These are phyloP conservation scores for Origma solitaria DNA, from an alignment of 2,113 vertebrate species.

Conservation along the genomic window DNA sequence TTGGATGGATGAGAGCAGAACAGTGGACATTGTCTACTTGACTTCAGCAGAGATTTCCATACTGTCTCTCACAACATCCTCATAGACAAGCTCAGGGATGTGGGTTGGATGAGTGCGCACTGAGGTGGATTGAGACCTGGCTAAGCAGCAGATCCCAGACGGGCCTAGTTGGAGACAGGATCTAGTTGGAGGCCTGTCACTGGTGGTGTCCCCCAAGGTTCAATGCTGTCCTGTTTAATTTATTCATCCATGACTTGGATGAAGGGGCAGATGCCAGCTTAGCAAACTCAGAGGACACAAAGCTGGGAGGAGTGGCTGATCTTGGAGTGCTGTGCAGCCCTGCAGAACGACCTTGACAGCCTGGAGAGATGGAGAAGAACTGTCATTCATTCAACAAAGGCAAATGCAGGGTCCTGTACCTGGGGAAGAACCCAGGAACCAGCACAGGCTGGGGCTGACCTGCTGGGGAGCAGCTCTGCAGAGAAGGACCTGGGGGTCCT, in stretches of 20 bases:
- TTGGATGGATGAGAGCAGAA: not conserved
- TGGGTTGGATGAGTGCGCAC: not conserved
- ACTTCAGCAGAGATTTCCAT: not conserved
- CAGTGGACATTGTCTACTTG: not conserved
- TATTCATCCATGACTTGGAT: fast-evolving
- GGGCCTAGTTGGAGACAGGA: not conserved
- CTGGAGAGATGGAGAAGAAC: not conserved
- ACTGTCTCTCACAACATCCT: not conserved
- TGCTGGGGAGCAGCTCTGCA: not conserved
- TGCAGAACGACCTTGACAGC: not conserved
- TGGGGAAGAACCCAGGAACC: not conserved
- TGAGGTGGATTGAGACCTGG: not conserved
- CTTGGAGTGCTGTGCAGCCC: too few species aligned
- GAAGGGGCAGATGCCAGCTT: not conserved
- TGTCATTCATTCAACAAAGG: not conserved
- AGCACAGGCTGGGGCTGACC: not conserved
- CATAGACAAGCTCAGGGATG: not conserved
- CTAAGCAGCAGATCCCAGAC: not conserved
- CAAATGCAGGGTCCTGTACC: not conserved
- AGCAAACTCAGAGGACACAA: not conserved
- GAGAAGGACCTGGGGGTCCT: not conserved
- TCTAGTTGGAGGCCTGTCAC: not conserved
- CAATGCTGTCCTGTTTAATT: not conserved
- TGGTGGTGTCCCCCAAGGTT: not conserved
- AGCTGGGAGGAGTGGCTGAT: not conserved